Evolutionary conservation across 2,113 vertebrate species (phyloP).

Genomic region (Labrus mixtus): DNA sequence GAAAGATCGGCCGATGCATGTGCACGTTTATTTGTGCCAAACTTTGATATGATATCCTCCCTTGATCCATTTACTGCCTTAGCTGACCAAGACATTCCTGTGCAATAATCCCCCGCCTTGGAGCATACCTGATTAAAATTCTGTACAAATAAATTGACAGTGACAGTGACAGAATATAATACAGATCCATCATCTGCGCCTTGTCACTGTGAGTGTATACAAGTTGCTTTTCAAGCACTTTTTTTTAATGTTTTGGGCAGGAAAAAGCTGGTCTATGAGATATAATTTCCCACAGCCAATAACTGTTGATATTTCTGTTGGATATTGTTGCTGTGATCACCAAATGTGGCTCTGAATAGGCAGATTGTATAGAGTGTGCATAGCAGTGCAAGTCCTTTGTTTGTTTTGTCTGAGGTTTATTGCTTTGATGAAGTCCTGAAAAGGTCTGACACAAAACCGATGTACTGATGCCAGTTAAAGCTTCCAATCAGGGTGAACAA

Average conservation of each 20-base stretch:
- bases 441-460: not conserved
- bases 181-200: conserved; percentile 37
- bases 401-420: not conserved
- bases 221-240: conserved; percentile 26
- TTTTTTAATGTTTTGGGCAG: not conserved
- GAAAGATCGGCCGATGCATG: conserved; percentile 38
- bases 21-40: conserved; percentile 43
- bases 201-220: conserved; percentile 5
- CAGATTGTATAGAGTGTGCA: not conserved
- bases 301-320: not conserved
- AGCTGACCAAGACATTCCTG: conserved; percentile 76
- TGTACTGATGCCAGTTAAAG: not conserved
- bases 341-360: not conserved
- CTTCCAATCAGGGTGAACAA: not conserved
- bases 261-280: not conserved
- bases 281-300: not conserved
- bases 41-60: conserved; percentile 68
- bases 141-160: conserved; percentile 58
- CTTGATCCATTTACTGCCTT: conserved; percentile 74
- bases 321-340: not conserved
- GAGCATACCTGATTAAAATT: conserved; percentile 52
- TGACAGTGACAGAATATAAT: conserved; percentile 63
- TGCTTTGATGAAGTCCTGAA: not conserved
- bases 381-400: not conserved
- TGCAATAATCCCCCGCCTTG: conserved; percentile 64